Percentiles rank a stretch among this genome's conserved stretches.
Evolutionary conservation across 1,140 invertebrate species (phyloP).

Genomic region (Proctacanthus coquilletti): DNA sequence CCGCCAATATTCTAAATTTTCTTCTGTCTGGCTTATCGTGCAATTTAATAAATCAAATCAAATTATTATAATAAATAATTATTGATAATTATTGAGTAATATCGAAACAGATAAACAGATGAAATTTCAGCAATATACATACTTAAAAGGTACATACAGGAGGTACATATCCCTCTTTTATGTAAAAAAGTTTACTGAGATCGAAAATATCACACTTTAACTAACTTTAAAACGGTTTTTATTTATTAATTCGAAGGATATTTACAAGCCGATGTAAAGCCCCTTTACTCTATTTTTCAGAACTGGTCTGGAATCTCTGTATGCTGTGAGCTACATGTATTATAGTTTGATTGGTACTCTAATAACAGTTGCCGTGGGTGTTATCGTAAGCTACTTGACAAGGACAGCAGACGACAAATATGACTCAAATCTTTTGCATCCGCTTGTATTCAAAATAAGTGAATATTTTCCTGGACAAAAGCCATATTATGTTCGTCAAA

Average conservation of each 20-base stretch:
- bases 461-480: conserved; percentile 17
- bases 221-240: no score
- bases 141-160: no score
- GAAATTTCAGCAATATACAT: no score
- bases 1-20: no score
- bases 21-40: no score
- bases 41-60: no score
- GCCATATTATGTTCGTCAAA: conserved; percentile 17
- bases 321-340: conserved; percentile 60
- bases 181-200: no score
- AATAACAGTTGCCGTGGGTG: conserved; percentile 46
- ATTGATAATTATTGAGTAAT: no score
- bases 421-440: conserved; percentile 50
- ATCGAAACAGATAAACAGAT: no score
- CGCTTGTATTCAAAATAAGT: conserved; percentile 33
- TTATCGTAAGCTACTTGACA: conserved; percentile 46
- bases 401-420: conserved; percentile 45
- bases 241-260: neutral
- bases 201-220: no score
- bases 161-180: no score
- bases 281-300: conserved; percentile 28
- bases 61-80: no score
- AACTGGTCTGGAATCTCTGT: conserved; percentile 38
- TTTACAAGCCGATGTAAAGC: neutral
- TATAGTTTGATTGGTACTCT: conserved; percentile 52